Conservation (phyloP, 2,797 vertebrate genomes). For the Rhinogobio ventralis region DNA sequence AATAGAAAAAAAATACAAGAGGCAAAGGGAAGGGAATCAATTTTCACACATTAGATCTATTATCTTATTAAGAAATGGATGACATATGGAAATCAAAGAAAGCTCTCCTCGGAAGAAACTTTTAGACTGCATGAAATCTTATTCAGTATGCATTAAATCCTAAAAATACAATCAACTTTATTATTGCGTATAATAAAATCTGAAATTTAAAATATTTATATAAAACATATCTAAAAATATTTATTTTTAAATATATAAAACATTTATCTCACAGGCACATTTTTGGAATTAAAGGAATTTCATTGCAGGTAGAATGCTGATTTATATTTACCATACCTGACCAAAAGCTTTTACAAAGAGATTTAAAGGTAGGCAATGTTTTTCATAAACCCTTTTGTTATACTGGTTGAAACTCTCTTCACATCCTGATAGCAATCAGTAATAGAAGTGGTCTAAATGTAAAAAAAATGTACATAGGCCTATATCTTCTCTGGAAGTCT, state of each 20-base stretch:
- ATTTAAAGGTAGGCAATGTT: constrained; percentile 5
- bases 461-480: too few relatives aligned
- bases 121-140: not conserved
- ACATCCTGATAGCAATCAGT: not conserved
- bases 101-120: not conserved
- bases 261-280: not conserved
- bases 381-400: not conserved
- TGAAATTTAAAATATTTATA: not conserved
- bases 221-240: not conserved
- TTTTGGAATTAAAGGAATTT: not conserved
- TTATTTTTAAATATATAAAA: not conserved
- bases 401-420: not conserved
- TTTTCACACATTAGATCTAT: constrained; percentile 96
- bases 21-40: constrained; percentile 80
- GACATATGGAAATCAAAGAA: constrained; percentile 73
- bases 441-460: not conserved
- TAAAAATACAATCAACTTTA: not conserved
- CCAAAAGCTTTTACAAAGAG: not conserved
- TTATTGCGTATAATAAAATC: not conserved
- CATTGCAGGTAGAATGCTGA: not conserved
- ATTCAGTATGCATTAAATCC: not conserved
- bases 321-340: not conserved
- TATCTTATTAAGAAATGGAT: constrained; percentile 86
- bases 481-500: too few relatives aligned
- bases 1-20: constrained; percentile 60